These are phyloP conservation scores for Oenanthe melanoleuca DNA, from an alignment of 2,113 vertebrate species.

Conservation along the genomic window DNA sequence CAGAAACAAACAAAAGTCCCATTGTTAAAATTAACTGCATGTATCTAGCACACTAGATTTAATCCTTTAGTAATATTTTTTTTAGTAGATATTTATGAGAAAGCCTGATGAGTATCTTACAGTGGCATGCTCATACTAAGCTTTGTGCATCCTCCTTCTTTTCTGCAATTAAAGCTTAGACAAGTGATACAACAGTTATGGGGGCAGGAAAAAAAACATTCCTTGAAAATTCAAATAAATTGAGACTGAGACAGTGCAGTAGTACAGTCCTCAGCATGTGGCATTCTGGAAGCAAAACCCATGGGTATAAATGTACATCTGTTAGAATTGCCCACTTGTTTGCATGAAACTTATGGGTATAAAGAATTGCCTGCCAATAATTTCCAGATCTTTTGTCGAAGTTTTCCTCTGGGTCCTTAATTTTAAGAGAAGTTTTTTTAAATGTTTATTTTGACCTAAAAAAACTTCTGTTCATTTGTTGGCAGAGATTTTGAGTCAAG, in stretches of 20 bases:
- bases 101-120: background rate
- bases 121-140: background rate
- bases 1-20: background rate
- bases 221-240: background rate
- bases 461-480: constrained; percentile 5
- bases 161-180: background rate
- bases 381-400: background rate
- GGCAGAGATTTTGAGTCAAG: background rate
- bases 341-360: background rate
- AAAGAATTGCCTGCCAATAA: background rate
- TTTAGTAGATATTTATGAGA: background rate
- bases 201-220: background rate
- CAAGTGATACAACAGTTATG: background rate
- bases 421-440: background rate
- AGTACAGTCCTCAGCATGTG: background rate
- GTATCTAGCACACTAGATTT: background rate
- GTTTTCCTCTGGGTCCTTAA: background rate
- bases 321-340: background rate
- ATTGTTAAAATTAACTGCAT: background rate
- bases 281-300: background rate
- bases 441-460: constrained; percentile 14
- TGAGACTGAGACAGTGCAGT: background rate
- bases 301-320: background rate
- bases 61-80: background rate
- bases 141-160: background rate